Percentiles rank a stretch among this genome's conserved stretches.
Evolutionary conservation across 2,888 invertebrate genomes (phyloP).

Genomic region (Apocheima hispidaria): DNA sequence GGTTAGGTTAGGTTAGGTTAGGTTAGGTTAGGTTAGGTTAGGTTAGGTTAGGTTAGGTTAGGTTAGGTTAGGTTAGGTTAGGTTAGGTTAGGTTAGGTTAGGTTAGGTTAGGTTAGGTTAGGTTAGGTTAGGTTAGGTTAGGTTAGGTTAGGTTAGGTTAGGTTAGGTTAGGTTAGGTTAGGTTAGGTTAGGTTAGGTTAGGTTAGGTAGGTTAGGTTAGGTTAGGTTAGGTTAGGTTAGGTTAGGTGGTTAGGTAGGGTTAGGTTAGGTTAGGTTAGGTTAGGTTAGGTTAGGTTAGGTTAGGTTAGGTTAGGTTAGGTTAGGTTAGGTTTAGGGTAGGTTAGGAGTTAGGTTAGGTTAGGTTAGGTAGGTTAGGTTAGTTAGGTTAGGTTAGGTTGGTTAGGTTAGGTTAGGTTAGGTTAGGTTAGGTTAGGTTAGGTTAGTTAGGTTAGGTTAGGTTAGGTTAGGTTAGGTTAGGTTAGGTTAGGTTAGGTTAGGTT

Average conservation of each 20-base stretch:
- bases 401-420: constrained; percentile 18
- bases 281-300: constrained; percentile 10
- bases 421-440: constrained; percentile 13
- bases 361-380: constrained; percentile 11
- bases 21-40: constrained; percentile 34
- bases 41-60: constrained; percentile 39
- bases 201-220: constrained; percentile 27
- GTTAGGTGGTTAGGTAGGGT: constrained; percentile 9
- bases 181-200: constrained; percentile 31
- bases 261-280: constrained; percentile 11
- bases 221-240: constrained; percentile 30
- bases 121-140: constrained; percentile 38
- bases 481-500: constrained; percentile 18
- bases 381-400: constrained; percentile 15
- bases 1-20: constrained; percentile 43
- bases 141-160: constrained; percentile 32
- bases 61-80: constrained; percentile 28
- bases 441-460: constrained; percentile 13
- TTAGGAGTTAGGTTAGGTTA: constrained; percentile 9
- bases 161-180: constrained; percentile 31
- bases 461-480: constrained; percentile 13
- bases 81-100: constrained; percentile 27
- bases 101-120: constrained; percentile 39
- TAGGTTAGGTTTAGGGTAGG: constrained; percentile 11
- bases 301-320: constrained; percentile 11